Evolutionary conservation across 2,888 invertebrate genomes (phyloP).

Genomic region (Oscheius sp.): DNA sequence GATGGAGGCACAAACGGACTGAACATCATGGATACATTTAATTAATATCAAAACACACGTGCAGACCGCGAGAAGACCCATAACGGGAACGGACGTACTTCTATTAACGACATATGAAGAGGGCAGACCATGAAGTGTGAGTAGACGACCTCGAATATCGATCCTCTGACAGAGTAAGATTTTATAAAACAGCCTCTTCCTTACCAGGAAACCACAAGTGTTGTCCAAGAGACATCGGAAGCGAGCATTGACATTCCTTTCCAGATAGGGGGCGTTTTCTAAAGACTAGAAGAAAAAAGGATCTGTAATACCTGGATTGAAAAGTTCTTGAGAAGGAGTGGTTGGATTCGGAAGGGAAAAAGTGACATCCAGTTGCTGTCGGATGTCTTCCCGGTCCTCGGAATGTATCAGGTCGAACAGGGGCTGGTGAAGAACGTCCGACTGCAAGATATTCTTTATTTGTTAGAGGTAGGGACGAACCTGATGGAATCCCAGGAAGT

Average conservation of each 20-base stretch:
- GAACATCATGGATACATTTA: neutral
- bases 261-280: constrained; percentile 77
- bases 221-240: constrained; percentile 98
- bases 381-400: constrained; percentile 93
- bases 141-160: constrained; percentile 95
- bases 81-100: constrained; percentile 50
- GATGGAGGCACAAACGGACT: constrained; percentile 96
- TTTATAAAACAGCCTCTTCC: neutral
- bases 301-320: constrained; percentile 80
- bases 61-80: constrained; percentile 95
- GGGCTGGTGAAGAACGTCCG: constrained; percentile 98
- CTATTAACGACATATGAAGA: constrained; percentile 74
- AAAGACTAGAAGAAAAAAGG: constrained; percentile 30
- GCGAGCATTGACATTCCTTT: constrained; percentile 96
- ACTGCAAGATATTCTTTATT: constrained; percentile 80
- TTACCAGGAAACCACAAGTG: constrained; percentile 96
- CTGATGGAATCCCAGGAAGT: constrained; percentile 99
- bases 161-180: constrained; percentile 81
- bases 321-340: constrained; percentile 86
- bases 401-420: constrained; percentile 98
- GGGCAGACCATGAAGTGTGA: constrained; percentile 90
- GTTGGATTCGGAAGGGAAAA: constrained; percentile 74
- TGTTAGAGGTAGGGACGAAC: constrained; percentile 77
- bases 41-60: constrained; percentile 77
- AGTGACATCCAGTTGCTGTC: constrained; percentile 60